Evolutionary conservation across 2,888 invertebrate species (phyloP), one percentile per base, ranked within the genome.

Genomic region (Antheraea assamensis): DNA sequence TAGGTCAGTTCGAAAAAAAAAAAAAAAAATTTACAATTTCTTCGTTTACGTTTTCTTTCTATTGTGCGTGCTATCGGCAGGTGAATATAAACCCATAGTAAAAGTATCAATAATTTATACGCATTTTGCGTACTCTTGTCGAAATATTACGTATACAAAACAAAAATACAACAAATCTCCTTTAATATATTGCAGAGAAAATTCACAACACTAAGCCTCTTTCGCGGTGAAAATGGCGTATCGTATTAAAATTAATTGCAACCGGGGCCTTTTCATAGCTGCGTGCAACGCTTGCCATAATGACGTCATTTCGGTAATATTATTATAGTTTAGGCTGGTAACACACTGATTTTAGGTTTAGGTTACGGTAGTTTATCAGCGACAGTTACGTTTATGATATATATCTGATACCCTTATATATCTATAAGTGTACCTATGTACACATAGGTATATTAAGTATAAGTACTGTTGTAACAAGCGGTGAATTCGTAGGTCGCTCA

Each of bases 241-340:
- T 73, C 75, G 73, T 73, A 73, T 75, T 75, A 75, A 75, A 73
- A 71, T 73, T 75, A 73, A 75, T 75, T 75, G 73, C 75, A 55
- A 58, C 61, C 73, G 58, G 13, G 66, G 68, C 71, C 71, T 72
- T 71, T 74, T 74, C 74, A 72, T 58, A 74, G 70, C 58, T 31
- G 55, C 42, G 68, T 47, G 73, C 71, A 71, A 71, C 49, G 58
- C 52, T 58, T 66, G 47, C 64, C 35, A 72, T 75, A 75, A 76
- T 74, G 75, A 75, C 76, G 76, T 74, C 74, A 76, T 77, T 74
- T 73, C 61, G n/a, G 68, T 35, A 68, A 49, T 24, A 31, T 64
- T 42, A 55, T 72, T 58, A 64, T 42, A 64, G 61, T 64, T 72
- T 71, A 64, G 64, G 74, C 70, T 49, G n/a, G n/a, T 35, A 35